Evolutionary conservation across 2,888 invertebrate species (phyloP), one percentile per base, ranked within the genome.

Genomic region (Pecten maximus): DNA sequence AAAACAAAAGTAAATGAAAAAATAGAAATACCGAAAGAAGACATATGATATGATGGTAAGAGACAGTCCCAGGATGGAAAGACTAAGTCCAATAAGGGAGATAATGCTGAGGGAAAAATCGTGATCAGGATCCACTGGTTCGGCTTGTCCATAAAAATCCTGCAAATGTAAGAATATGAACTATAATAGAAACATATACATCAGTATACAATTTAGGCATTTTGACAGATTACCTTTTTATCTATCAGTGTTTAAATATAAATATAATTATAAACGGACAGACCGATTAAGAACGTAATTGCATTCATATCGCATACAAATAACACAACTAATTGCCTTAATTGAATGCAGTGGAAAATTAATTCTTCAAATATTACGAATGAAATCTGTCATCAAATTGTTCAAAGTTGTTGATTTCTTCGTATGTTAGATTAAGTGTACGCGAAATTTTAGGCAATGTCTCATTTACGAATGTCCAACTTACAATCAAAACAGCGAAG

Each of bases 11-110:
- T 23, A 54, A 23, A 8, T 23, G 23, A 2, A 91, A 88, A 19
- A 89, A 48, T 39, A 19, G n/a, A 91, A 94, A 95, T 94, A 97
- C 97, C 97, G 97, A 95, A 97, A 97, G 54, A 97, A 93, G 3
- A 97, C 94, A 93, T 97, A 97, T 4, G 97, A 97, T 44, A 97
- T 92, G 88, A 97, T 96, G 10, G 97, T 97, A 4, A 97, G 93
- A 2, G 95, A 93, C 0, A 97, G 96, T 16, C 97, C 97, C 19
- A 97, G 93, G 54, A 97, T 97, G 40, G 97, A 97, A 88, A 97
- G 94, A 90, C 94, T 93, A 39, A 96, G 92, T 23, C 96, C 96
- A 44, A 96, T 93, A 2, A 95, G 91, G 8, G 96, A 94, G 86
- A 96, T 95, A 86, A 97, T 95, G 40, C 96, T 97, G 35, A 97